phyloP scores from a whole-genome alignment of 2,797 vertebrate species.

The Otus scops region DNA sequence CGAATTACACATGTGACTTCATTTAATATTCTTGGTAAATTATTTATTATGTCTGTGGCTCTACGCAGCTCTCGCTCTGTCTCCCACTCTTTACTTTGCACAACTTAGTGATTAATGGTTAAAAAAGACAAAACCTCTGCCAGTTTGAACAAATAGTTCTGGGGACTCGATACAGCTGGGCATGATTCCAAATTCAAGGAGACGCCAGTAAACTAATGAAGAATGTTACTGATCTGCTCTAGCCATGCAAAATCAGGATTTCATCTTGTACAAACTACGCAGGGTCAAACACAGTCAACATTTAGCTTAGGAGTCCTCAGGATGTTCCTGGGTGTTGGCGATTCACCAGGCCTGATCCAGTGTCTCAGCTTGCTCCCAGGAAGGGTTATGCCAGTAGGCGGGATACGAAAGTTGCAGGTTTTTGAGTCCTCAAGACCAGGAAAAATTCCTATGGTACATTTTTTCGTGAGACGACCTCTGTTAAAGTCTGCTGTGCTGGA shows the following conservation, averaged over 20 bases:
- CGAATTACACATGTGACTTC: conserved; percentile 2
- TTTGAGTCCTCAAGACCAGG: background rate
- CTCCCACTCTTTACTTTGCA: conserved; percentile 28
- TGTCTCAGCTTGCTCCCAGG: background rate
- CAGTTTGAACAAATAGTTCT: conserved; percentile 64
- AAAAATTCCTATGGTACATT: background rate
- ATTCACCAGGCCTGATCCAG: background rate
- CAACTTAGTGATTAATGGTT: conserved; percentile 55
- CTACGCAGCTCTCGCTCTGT: background rate
- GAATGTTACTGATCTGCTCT: conserved; percentile 1
- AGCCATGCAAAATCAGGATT: background rate
- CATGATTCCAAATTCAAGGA: background rate
- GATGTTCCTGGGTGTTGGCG: background rate
- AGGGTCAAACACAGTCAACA: background rate
- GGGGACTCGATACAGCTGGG: conserved; percentile 27
- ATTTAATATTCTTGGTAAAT: conserved; percentile 27
- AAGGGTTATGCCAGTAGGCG: background rate
- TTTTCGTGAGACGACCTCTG: background rate
- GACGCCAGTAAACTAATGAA: conserved; percentile 38
- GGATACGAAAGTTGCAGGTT: background rate
- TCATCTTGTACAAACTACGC: background rate
- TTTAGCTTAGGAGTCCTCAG: background rate
- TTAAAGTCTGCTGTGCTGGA: background rate
- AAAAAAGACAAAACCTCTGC: conserved; percentile 29
- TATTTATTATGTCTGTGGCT: conserved; percentile 53